Base-by-base conservation (phyloP, 2,888 invertebrate genomes). In the Drosophila birchii region DNA sequence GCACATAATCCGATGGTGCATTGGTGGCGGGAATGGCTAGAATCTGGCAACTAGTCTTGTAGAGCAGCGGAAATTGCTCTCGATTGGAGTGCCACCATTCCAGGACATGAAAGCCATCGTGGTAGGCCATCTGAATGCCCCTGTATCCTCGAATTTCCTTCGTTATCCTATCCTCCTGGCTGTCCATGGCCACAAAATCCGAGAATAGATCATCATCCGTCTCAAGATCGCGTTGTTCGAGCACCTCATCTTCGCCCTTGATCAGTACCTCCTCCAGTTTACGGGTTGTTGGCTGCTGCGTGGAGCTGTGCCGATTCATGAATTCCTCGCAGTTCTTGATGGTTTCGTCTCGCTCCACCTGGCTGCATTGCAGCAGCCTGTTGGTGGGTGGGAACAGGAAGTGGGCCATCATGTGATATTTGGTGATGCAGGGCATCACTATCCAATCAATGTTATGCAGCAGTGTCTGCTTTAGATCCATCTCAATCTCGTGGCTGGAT, bases 341-440 rank as follows among this genome's bases (percentile, higher is more conserved):
- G 14, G 57, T 58, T 23, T 58, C 34, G 6, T 58, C 57, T 12
- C 53, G 53, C 18, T 58, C 53, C 5, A 11, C 36, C 18, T 58
- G 34, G 23, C 36, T 51, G 53, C 51, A 58, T 18, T 58, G 58
- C 18, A 58, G 26, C 34, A 58, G 26, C 23, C 18, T 26, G 58
- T 51, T 58, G 14, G 58, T 58, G 36, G 58, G 58, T 14, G 58
- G 58, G 3, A 58, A 58, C 3, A 58, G 53, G 1, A 58, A 58
- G 16, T 58, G 58, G 26, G 58, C 58, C 58, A 58, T 18, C 58
- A 51, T 58, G 36, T 58, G 58, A 14, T 58, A 58, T 26, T 51
- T 58, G 26, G 53, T 36, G 14, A 58, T 51, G 26, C 36, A 36
- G 14, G 58, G 58, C 34, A 58, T 23, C 16, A 58, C 36, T 5